These are phyloP conservation scores for Cabera pusaria DNA, from an alignment of 2,888 invertebrate genomes.

Conservation along the genomic window DNA sequence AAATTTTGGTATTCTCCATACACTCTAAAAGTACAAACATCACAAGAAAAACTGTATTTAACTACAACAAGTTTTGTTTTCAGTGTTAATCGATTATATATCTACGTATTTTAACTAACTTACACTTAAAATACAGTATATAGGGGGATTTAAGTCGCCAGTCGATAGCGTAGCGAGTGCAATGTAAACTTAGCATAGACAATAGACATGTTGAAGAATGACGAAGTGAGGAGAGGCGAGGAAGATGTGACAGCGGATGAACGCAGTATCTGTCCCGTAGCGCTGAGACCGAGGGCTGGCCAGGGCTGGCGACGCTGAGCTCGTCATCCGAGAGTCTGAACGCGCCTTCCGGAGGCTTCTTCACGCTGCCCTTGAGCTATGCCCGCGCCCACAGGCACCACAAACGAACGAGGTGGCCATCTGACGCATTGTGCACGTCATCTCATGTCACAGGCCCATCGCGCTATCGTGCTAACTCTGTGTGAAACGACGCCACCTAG, in stretches of 20 bases:
- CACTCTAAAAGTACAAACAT: too few species aligned
- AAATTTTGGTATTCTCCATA: too few species aligned
- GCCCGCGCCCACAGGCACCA: constrained; percentile 90
- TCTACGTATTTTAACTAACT: constrained; percentile 9
- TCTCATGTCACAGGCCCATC: constrained; percentile 22
- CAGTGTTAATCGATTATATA: constrained; percentile 7
- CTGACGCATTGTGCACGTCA: constrained; percentile 64
- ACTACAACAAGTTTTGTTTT: constrained; percentile 14
- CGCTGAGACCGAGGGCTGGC: constrained; percentile 66
- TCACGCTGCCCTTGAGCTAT: constrained; percentile 89
- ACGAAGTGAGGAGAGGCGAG: too few species aligned
- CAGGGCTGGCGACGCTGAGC: constrained; percentile 65
- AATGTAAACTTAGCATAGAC: too few species aligned
- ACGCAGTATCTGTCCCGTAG: constrained; percentile 41
- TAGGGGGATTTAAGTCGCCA: too few species aligned
- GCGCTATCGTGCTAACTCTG: constrained; percentile 11
- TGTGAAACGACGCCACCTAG: constrained; percentile 15
- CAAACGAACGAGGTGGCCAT: constrained; percentile 90
- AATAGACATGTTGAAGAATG: too few species aligned
- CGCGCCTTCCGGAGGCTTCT: constrained; percentile 84
- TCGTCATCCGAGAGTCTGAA: constrained; percentile 87
- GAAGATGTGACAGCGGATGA: constrained; percentile 16
- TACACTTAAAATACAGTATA: too few species aligned
- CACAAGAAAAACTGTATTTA: too few species aligned
- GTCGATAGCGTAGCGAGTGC: too few species aligned